Conservation (phyloP, 2,113 vertebrate genomes). For the Oceanites oceanicus region DNA sequence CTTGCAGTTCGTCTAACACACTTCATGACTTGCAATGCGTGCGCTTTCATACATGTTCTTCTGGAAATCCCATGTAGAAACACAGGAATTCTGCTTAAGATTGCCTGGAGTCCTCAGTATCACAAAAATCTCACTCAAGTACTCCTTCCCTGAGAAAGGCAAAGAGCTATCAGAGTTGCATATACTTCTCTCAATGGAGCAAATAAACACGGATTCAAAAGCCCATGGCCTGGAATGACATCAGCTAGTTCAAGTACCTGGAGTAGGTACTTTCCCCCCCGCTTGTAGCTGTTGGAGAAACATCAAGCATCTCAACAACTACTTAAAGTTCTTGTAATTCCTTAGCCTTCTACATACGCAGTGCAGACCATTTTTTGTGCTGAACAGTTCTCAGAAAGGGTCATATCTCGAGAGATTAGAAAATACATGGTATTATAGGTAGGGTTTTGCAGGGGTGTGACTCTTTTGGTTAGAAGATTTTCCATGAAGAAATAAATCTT, state of each 20-base stretch:
- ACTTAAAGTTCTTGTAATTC: constrained; percentile 13
- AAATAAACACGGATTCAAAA: background rate
- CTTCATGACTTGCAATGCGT: background rate
- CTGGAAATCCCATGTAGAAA: background rate
- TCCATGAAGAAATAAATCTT: background rate
- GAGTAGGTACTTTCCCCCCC: background rate
- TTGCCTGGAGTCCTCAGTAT: background rate
- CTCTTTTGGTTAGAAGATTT: background rate
- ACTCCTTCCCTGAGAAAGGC: background rate
- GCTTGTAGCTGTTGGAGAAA: background rate
- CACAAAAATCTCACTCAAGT: background rate
- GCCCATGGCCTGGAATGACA: background rate
- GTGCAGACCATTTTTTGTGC: background rate
- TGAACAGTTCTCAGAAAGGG: background rate
- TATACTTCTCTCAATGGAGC: background rate
- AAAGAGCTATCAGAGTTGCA: background rate
- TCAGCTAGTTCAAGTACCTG: background rate
- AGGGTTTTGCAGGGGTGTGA: background rate
- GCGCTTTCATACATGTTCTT: fast-evolving
- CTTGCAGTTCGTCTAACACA: background rate
- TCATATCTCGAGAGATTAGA: background rate
- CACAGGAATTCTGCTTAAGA: background rate
- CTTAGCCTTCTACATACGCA: background rate
- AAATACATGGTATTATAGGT: background rate
- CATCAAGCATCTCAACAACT: background rate